Base-by-base conservation (phyloP, 2,797 vertebrate species). In the Xenentodon cancila region DNA sequence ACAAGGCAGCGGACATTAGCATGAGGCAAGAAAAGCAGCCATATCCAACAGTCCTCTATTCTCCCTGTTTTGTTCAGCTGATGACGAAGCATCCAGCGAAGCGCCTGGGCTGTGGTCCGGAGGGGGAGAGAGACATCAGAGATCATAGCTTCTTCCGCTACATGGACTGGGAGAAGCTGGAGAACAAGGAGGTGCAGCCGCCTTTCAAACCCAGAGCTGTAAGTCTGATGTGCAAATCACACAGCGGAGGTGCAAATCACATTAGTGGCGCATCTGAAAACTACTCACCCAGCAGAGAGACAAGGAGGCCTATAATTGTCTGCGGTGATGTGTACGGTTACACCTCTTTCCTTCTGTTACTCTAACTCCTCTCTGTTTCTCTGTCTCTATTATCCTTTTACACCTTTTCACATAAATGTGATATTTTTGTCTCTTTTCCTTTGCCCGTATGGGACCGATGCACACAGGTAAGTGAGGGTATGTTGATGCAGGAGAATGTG, bases 71-170 rank as follows among this genome's bases (percentile, higher is more conserved):
- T 70, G 56, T 74, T 42, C 85, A 97, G 96, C 92, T 97, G 85
- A 97, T 98, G 96, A 98, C 97, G 43, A 98, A 98, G 82, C 97
- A 98, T 88, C 97, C 97, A 0, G 96, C 94, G 4, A 98, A 98
- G 66, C 93, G 97, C 3, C 92, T 98, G 84, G 97, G 97, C 54
- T 98, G 97, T 0, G 95, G 95, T 18, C 95, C 97, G 0, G 97
- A 98, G 64, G 97, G 97, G 0, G 97, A 97, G 84, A 77, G 96
- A 17, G 97, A 98, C 87, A 96, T 98, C 89, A 92, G 95, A 69
- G 96, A 98, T 20, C 97, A 98, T 15, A 95, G 95, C 0, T 98
- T 98, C 91, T 98, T 97, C 94, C 96, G 97, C 80, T 97, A 97
- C 84, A 98, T 98, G 70, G 97, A 98, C 87, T 98, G 97, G 97